Evolutionary conservation across 1,140 invertebrate genomes (phyloP), one percentile per base, ranked within the genome.

Genomic region (Papilio glaucus): DNA sequence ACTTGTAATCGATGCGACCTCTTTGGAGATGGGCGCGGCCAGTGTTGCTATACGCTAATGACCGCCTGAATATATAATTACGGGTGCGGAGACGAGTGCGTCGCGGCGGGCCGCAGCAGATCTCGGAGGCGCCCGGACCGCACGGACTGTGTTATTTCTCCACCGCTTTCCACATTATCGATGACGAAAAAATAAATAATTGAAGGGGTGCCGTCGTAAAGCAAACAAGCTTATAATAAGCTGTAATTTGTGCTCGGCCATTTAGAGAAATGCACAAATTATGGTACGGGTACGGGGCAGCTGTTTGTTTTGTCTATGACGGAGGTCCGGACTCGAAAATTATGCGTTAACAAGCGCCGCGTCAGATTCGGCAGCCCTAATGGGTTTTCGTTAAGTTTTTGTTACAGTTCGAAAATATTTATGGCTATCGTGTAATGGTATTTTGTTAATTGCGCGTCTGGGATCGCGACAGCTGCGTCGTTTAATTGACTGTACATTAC

Each of bases 161-260:
- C 89, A 88, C 89, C 87, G 85, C 82, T 85, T 81, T 82, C 82
- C 83, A 86, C 87, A 88, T 92, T 91, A 92, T 89, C 86, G 89
- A 89, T 91, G 85, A 84, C 78, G 86, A 85, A 90, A 91, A 92
- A 91, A 85, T 53, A 91, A 85, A 88, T 93, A 91, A 93, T 91
- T 93, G 91, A 85, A 82, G 90, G 90, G 90, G 88, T 86, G 81
- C 86, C 89, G 80, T 89, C 91, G 89, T 90, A 91, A 93, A 93
- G 89, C 89, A 93, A 91, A 93, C 91, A 91, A 93, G 89, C 91
- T 91, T 91, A 93, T 91, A 93, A 91, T 91, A 93, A 93, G 89
- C 72, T 91, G 83, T 91, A 91, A 93, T 93, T 93, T 91, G 91
- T 90, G 89, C 81, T 87, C 86, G 88, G 84, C 88, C 89, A 91